Evolutionary conservation across 2,797 vertebrate species (phyloP).

Genomic region (Catamblyrhynchus diadema): DNA sequence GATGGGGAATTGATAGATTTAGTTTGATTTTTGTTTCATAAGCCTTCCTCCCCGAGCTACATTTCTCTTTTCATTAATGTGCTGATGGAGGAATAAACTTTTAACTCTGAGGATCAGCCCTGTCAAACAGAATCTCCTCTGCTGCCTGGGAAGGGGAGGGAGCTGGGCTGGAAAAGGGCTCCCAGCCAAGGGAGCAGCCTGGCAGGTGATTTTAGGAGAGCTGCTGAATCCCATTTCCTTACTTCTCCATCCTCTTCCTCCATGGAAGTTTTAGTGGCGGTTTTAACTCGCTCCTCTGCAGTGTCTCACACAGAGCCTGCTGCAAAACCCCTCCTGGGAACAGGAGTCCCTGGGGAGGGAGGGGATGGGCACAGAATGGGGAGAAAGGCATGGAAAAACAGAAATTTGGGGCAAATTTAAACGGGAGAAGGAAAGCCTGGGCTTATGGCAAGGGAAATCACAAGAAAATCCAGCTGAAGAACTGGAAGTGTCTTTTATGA

Average conservation of each 20-base stretch:
- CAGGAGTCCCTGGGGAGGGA: neutral
- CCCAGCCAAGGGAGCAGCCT: neutral
- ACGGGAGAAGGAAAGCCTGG: neutral
- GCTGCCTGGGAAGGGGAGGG: neutral
- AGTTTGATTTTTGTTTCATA: conserved; percentile 12
- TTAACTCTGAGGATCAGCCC: conserved; percentile 9
- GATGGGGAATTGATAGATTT: conserved; percentile 26
- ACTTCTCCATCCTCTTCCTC: neutral
- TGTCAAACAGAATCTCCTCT: conserved; percentile 13
- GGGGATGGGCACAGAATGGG: too few species aligned
- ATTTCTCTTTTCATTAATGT: conserved; percentile 22
- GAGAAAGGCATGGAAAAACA: neutral
- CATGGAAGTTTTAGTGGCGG: neutral
- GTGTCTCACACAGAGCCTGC: neutral
- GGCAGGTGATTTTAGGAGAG: neutral
- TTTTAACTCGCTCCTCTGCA: neutral
- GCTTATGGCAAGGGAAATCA: fast-evolving
- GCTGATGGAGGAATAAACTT: conserved; percentile 48
- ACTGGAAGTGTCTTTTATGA: neutral
- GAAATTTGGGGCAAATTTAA: neutral
- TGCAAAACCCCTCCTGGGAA: neutral
- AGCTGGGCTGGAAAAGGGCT: neutral
- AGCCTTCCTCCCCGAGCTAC: conserved; percentile 16
- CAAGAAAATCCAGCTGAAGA: neutral
- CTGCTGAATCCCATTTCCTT: neutral